Evolutionary conservation across 2,888 invertebrate genomes (phyloP), one percentile per base, ranked within the genome.

Genomic region (Spodoptera exigua): DNA sequence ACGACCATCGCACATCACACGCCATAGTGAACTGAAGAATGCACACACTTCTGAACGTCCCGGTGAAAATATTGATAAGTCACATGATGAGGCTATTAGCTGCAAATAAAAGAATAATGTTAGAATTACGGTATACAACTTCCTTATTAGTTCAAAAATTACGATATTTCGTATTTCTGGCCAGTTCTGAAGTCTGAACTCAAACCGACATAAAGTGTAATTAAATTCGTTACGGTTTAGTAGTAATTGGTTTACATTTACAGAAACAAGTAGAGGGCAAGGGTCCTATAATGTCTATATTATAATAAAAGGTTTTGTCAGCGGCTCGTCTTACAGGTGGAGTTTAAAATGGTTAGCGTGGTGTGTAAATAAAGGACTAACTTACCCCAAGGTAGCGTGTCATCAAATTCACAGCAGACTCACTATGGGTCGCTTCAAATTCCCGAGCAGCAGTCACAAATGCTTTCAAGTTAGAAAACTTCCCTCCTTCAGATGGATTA

Each of bases 1-100:
- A 41, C 95, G 89, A 0, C 95, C 86, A 60, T 93, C 94, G 32
- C 95, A 94, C 95, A 96, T 95, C 14, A 96, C 93, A 46, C 96
- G 94, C 88, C 96, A 95, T 47, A 97, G 84, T 21, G 95, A 95
- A 43, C 96, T 95, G 84, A 96, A 96, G 89, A 97, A 96, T 43
- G 96, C 95, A 47, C 95, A 94, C 1, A 95, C 95, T 73, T 96
- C 94, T 14, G 95, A 94, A 3, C 95, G 94, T 14, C 95, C 95
- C 35, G 96, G 96, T 61, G 96, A 96, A 81, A 96, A 97, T 78
- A 96, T 94, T 67, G 95, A 95, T 7, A 95, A 81, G 80, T 96
- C 96, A 74, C 95, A 94, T 16, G 96, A 95, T 47, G 95, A 95
- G 53, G 96, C 95, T 76, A 96, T 94, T 16, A 95, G 89, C 96